Conservation (phyloP, 2,797 vertebrate genomes). For the Borostomias antarcticus region DNA sequence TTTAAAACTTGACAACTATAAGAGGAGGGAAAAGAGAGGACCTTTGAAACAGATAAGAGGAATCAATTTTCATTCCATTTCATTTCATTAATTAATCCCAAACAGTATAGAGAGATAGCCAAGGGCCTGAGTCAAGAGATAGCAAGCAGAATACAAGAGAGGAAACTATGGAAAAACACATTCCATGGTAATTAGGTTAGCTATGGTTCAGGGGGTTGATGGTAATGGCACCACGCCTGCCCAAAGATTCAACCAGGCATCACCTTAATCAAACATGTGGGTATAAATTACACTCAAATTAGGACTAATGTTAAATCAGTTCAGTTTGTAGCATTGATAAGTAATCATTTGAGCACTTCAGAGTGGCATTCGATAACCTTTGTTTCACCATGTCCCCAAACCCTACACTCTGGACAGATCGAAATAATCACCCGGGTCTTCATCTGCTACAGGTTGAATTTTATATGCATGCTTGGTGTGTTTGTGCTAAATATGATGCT, state of each 20-base stretch:
- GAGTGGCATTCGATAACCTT: conserved; percentile 13
- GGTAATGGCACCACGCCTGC: conserved; percentile 33
- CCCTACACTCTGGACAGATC: too few species aligned
- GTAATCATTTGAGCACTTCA: too few species aligned
- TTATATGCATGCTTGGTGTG: conserved; percentile 43
- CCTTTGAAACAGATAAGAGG: conserved; percentile 43
- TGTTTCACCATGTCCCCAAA: conserved; percentile 15
- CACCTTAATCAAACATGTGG: neutral
- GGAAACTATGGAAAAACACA: conserved; percentile 50
- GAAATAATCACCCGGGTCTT: conserved; percentile 1
- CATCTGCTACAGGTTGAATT: conserved; percentile 39
- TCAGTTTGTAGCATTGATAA: neutral
- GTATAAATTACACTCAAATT: conserved; percentile 33
- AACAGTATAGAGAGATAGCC: conserved; percentile 16
- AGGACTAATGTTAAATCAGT: neutral
- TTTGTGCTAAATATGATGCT: conserved; percentile 63
- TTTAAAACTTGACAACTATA: conserved; percentile 49
- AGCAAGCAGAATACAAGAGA: conserved; percentile 31
- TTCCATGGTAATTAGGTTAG: conserved; percentile 71
- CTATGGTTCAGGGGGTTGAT: conserved; percentile 59
- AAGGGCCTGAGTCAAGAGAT: conserved; percentile 41
- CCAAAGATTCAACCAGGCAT: conserved; percentile 26
- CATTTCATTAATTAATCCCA: conserved; percentile 29
- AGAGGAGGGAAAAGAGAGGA: conserved; percentile 37
- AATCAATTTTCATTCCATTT: conserved; percentile 49